phyloP scores from a whole-genome alignment of 2,888 invertebrate genomes.

The Theodoxus fluviatilis region DNA sequence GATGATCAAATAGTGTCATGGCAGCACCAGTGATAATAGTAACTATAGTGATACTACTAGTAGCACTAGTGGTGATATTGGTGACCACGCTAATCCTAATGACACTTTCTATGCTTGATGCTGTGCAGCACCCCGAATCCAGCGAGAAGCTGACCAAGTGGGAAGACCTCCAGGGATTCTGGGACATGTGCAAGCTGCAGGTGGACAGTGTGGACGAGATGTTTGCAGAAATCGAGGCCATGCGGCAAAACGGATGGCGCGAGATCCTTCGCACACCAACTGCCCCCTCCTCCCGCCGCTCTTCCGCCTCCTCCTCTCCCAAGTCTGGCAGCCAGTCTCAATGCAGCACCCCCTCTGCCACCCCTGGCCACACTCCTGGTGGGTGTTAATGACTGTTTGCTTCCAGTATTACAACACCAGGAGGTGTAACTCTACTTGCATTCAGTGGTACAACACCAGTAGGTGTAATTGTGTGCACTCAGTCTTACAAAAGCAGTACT shows the following conservation, averaged over 20 bases:
- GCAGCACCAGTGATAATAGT: too few relatives aligned
- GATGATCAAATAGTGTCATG: not conserved
- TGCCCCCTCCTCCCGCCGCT: slow-evolving; percentile 36
- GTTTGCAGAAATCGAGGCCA: slow-evolving; percentile 70
- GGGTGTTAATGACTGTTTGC: not conserved
- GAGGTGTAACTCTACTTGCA: too few relatives aligned
- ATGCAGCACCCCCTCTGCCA: slow-evolving; percentile 54
- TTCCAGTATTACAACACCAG: not conserved
- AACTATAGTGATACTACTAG: too few relatives aligned
- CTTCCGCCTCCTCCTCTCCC: slow-evolving; percentile 46
- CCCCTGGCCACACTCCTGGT: slow-evolving; percentile 57
- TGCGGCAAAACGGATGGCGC: slow-evolving; percentile 64
- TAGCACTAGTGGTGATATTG: too few relatives aligned
- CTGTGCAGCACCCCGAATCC: slow-evolving; percentile 42
- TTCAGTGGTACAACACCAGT: too few relatives aligned
- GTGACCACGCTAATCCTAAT: too few relatives aligned
- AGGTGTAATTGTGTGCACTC: too few relatives aligned
- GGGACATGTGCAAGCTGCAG: slow-evolving; percentile 96
- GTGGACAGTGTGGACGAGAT: slow-evolving; percentile 83
- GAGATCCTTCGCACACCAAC: too few relatives aligned
- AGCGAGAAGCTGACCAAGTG: slow-evolving; percentile 83
- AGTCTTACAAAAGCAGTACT: too few relatives aligned
- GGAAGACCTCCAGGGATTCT: slow-evolving; percentile 92
- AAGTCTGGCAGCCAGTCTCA: slow-evolving; percentile 54
- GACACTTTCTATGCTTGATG: slow-evolving; percentile 72